Conservation (phyloP, 2,113 vertebrate species). For the Zosterops lateralis region DNA sequence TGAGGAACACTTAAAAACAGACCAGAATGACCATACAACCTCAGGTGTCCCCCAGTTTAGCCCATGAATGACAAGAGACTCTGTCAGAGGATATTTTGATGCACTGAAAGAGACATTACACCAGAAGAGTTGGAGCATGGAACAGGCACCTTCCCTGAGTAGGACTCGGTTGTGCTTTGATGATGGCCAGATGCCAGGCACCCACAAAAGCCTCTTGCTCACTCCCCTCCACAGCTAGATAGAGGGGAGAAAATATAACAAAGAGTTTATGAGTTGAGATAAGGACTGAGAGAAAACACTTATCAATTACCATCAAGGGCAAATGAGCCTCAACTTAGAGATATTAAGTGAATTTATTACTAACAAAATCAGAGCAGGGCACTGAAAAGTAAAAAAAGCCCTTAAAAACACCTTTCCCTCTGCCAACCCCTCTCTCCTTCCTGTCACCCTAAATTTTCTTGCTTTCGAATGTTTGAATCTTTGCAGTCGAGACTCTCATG, state of each 20-base stretch:
- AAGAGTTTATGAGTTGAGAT: not conserved
- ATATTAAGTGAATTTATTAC: not conserved
- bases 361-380: not conserved
- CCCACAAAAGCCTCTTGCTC: accelerated
- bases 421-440: not conserved
- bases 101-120: not conserved
- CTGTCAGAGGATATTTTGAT: not conserved
- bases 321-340: not conserved
- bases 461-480: no score
- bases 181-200: not conserved
- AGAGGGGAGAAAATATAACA: not conserved
- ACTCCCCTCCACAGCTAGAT: not conserved
- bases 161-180: not conserved
- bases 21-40: not conserved
- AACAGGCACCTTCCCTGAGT: not conserved
- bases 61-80: not conserved
- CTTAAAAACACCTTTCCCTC: not conserved
- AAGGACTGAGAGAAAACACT: not conserved
- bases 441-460: no score
- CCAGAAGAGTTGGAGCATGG: not conserved
- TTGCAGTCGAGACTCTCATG: no score
- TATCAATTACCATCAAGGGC: not conserved
- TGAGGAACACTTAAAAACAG: not conserved
- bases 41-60: not conserved
- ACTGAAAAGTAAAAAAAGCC: not conserved